These are phyloP conservation scores for Ophion ventricosus DNA, from an alignment of 2,888 invertebrate species.

Conservation along the genomic window DNA sequence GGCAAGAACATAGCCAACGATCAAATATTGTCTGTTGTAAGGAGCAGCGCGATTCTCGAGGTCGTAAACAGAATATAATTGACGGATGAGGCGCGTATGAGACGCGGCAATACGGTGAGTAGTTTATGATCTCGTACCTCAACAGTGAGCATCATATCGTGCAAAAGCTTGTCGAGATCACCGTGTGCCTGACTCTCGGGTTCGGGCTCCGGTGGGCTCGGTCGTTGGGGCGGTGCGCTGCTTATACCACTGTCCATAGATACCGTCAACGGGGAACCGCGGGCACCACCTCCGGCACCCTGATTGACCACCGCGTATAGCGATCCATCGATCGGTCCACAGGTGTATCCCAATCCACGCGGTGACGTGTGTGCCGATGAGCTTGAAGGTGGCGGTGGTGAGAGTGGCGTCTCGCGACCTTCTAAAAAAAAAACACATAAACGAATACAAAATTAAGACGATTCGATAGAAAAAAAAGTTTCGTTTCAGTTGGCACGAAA, in stretches of 20 bases:
- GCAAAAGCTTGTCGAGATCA: constrained; percentile 93
- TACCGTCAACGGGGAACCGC: constrained; percentile 90
- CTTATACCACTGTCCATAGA: constrained; percentile 97
- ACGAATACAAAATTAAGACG: neutral
- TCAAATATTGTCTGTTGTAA: too few species aligned
- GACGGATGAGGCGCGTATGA: neutral
- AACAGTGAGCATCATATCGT: constrained; percentile 94
- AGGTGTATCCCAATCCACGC: constrained; percentile 87
- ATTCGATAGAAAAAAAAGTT: constrained; percentile 13
- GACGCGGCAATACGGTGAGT: neutral
- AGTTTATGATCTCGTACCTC: constrained; percentile 85
- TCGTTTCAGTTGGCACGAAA: too few species aligned
- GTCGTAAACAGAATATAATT: neutral
- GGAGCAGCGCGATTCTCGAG: neutral
- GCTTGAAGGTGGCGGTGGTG: constrained; percentile 80
- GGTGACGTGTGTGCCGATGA: constrained; percentile 84
- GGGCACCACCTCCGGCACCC: constrained; percentile 83
- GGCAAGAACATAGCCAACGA: constrained; percentile 13
- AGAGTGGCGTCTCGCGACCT: constrained; percentile 86
- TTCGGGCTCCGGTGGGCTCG: constrained; percentile 79
- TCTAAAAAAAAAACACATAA: constrained; percentile 82
- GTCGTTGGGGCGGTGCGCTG: constrained; percentile 84
- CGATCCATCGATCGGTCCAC: constrained; percentile 95
- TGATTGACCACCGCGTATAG: constrained; percentile 89
- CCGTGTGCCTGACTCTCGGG: constrained; percentile 84